Evolutionary conservation across 1,140 invertebrate species (phyloP).

Genomic region (Lepidurus packardi): DNA sequence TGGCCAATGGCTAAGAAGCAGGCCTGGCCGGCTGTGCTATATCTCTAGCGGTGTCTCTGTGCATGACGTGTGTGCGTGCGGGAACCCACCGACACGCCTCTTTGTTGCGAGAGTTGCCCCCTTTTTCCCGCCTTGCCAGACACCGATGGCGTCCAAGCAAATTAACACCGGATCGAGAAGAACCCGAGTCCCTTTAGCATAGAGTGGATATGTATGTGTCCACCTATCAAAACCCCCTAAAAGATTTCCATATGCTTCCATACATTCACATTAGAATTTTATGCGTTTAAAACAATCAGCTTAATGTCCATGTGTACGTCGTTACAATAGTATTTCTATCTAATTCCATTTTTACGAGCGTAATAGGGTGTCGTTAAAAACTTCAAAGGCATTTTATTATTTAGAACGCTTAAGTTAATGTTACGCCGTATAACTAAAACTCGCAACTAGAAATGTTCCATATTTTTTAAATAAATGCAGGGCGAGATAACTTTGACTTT

Average conservation of each 20-base stretch:
- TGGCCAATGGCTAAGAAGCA: not conserved
- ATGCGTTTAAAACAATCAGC: not conserved
- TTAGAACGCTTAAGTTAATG: too few relatives aligned
- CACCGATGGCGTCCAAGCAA: slow-evolving; percentile 10
- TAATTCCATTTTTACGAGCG: not conserved
- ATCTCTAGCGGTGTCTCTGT: slow-evolving; percentile 1
- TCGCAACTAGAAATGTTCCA: not conserved
- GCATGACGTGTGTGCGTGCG: not conserved
- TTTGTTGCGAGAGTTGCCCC: not conserved
- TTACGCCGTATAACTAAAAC: too few relatives aligned
- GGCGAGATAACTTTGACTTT: too few relatives aligned
- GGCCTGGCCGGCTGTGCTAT: not conserved
- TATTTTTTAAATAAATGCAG: not conserved
- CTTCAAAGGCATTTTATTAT: too few relatives aligned
- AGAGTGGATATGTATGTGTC: not conserved
- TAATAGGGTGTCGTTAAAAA: not conserved
- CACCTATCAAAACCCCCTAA: not conserved
- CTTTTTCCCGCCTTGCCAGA: not conserved
- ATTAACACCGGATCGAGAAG: slow-evolving; percentile 3
- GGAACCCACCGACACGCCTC: slow-evolving; percentile 13
- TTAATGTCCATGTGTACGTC: not conserved
- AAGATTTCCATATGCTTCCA: not conserved
- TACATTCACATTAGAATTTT: not conserved
- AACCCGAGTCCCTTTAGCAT: not conserved
- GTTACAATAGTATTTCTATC: not conserved